phyloP scores from a whole-genome alignment of 2,797 vertebrate genomes.

The Nannoperca obscura region DNA sequence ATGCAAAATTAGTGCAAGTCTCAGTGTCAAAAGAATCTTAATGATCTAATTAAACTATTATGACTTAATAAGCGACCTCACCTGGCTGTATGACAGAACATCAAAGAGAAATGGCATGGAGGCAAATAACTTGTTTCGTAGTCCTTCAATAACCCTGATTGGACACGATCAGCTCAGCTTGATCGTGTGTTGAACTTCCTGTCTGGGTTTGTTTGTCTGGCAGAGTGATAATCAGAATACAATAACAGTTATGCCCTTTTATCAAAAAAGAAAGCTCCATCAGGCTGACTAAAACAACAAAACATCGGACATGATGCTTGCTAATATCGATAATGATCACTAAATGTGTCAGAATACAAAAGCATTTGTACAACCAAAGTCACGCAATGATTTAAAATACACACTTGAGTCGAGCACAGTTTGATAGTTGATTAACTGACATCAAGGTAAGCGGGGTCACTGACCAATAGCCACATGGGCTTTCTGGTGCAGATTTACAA shows the following conservation, averaged over 20 bases:
- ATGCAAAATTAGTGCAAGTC: conserved; percentile 9
- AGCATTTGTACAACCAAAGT: not conserved
- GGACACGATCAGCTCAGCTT: conserved; percentile 24
- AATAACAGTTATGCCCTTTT: conserved; percentile 39
- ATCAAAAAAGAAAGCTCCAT: conserved; percentile 65
- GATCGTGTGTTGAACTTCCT: conserved; percentile 38
- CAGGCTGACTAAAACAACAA: conserved; percentile 55
- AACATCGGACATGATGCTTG: conserved; percentile 28
- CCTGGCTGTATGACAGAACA: conserved; percentile 15
- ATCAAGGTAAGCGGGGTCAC: not conserved
- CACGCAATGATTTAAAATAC: conserved; percentile 5
- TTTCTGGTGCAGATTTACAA: conserved; percentile 18
- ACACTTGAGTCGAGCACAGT: conserved; percentile 11
- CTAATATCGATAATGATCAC: conserved; percentile 31
- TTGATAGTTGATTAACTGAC: conserved; percentile 8
- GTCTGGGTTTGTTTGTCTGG: conserved; percentile 34
- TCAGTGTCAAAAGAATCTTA: conserved; percentile 3
- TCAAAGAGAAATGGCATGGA: conserved; percentile 1
- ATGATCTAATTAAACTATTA: conserved; percentile 15
- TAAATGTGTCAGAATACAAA: not conserved
- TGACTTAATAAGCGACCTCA: conserved; percentile 1
- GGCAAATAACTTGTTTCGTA: not conserved
- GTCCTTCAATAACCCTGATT: conserved; percentile 37
- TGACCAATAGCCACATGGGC: not conserved
- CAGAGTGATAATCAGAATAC: conserved; percentile 57